Base-by-base conservation (phyloP, 2,888 invertebrate species). In the Apamea monoglypha region DNA sequence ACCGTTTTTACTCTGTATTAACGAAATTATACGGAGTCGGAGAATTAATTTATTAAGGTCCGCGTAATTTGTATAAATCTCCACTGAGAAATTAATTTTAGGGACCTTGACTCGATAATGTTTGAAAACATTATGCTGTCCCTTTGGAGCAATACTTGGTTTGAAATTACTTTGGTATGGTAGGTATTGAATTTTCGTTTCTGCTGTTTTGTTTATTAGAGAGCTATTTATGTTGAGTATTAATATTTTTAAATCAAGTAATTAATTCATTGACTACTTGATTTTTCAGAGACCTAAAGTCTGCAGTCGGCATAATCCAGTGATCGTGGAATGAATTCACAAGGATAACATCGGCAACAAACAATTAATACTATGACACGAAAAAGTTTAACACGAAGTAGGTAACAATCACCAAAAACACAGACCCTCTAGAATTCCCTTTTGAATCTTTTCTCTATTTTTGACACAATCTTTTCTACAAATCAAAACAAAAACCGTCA, bases 11-110 rank as follows among this genome's bases (percentile, higher is more conserved):
- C 80, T 78, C 74, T 80, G 74, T 87, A 78, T 89, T 89, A 89
- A 89, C 83, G 78, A 88, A 89, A 87, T 87, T 88, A 84, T 84
- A 87, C 80, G 68, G 74, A 84, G 78, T 84, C 64, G 78, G 74
- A 76, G 68, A 82, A 88, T 86, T 87, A 86, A 87, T 89, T 88
- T 88, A 87, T 77, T 83, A 83, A 87, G 89, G 85, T 82, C 61
- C 56, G 59, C 7, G 77, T 78, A 89, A 85, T 89, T 88, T 88
- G 79, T 76, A 85, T 82, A 82, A 88, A 87, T 87, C 80, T 88
- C 74, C 29, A 76, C 67, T 75, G 87, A n/a, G 74, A 81, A 87
- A 88, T 88, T 84, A 82, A 84, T 84, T 87, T 87, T 69, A 66
- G 85, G 40, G 63, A 78, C 64, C 75, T 85, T 84, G 71, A 84